Evolutionary conservation across 2,797 vertebrate species (phyloP), one percentile per base, ranked within the genome.

Genomic region (Microcaecilia unicolor): DNA sequence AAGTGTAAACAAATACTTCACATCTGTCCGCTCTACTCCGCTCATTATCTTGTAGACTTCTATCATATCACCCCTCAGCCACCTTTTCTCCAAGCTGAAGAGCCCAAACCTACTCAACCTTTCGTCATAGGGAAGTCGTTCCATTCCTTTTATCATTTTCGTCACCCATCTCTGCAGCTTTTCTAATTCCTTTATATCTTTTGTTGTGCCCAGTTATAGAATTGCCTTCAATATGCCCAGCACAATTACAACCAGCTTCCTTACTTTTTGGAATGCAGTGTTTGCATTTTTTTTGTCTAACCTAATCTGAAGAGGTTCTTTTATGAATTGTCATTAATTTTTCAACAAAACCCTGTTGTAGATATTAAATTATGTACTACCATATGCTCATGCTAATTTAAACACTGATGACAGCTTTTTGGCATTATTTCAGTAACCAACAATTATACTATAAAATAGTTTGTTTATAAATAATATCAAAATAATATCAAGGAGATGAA

Each of bases 381-480:
- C 84, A 80, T 84, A 69, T 86, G 78, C 72, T 80, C 80, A 58
- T 76, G 77, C 51, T 84, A 80, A 89, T 85, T 72, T 62, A 51
- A 56, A 48, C 34, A 10, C 25, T 0, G 13, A 28, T 65, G 74
- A 67, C 54, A 54, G 59, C 30, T 61, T 66, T 51, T 60, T 67
- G 72, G 63, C 63, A 30, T 26, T 3, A 28, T 36, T 62, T 59
- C 50, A 39, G 43, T 50, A 61, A 27, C 22, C 42, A 37, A 55
- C 31, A 37, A 55, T 71, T 54, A 42, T 48, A 50, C 64, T 51
- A 46, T 51, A 7, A 33, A 49, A 51, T n/a, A 24, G 21, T 67
- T 58, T 45, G 21, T 40, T 64, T 63, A 48, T 63, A 50, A 61
- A 45, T 47, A 32, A 11, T 31, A 49, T 55, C 31, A 40, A 50